A percentile compares a stretch with the other conserved stretches of the same genome.
Evolutionary conservation across 2,113 vertebrate species (phyloP).

Genomic region (Hoplias malabaricus): DNA sequence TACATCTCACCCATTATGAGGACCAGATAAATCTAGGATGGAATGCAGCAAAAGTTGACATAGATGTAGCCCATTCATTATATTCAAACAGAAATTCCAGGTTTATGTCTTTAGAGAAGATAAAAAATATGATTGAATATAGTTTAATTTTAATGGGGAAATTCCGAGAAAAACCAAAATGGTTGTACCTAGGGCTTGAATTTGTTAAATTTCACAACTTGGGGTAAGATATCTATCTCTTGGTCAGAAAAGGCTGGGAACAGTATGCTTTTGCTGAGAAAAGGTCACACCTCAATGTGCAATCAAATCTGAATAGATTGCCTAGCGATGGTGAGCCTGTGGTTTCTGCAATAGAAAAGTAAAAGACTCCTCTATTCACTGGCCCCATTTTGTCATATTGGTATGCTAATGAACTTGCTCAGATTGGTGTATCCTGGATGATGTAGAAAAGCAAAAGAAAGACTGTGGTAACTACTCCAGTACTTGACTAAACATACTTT

Average conservation of each 20-base stretch:
- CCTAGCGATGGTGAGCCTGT: slow-evolving; percentile 8
- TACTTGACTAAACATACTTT: background rate
- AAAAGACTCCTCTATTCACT: slow-evolving; percentile 13
- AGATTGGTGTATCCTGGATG: background rate
- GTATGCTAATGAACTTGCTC: slow-evolving; percentile 38
- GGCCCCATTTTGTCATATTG: slow-evolving; percentile 27
- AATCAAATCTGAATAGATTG: slow-evolving; percentile 39
- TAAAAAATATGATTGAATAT: too few species aligned
- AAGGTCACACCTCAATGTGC: slow-evolving; percentile 35
- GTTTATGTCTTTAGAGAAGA: too few species aligned
- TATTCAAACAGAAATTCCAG: too few species aligned
- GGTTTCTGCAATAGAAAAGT: slow-evolving; percentile 9
- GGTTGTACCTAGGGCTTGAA: background rate
- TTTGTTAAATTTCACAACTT: background rate
- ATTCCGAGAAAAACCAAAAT: too few species aligned
- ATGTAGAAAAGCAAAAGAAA: slow-evolving; percentile 3
- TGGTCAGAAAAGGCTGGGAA: slow-evolving; percentile 20
- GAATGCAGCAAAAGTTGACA: too few species aligned
- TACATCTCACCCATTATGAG: too few species aligned
- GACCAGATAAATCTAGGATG: too few species aligned
- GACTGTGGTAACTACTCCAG: slow-evolving; percentile 4
- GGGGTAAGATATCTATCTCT: background rate
- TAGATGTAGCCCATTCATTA: too few species aligned
- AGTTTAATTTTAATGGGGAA: too few species aligned
- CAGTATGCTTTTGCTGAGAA: slow-evolving; percentile 18